Evolutionary conservation across 2,797 vertebrate species (phyloP).

Genomic region (Lemur catta): DNA sequence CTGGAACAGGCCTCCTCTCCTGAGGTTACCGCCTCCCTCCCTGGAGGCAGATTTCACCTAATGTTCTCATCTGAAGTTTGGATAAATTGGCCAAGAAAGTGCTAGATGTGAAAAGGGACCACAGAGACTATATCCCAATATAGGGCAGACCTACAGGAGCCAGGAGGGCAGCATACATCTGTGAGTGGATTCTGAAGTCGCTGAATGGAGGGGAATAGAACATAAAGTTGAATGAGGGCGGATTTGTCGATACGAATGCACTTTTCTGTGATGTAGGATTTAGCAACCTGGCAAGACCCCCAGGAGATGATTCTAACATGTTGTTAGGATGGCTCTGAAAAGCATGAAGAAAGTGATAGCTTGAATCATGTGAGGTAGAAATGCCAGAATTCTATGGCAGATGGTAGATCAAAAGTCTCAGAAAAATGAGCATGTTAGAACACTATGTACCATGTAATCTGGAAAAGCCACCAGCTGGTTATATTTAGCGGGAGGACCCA

Average conservation of each 20-base stretch:
- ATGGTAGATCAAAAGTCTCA: slow-evolving; percentile 32
- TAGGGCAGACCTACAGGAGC: not conserved
- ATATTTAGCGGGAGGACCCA: not conserved
- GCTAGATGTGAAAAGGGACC: not conserved
- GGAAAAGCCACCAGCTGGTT: slow-evolving; percentile 43
- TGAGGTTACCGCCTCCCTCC: not conserved
- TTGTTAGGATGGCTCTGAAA: not conserved
- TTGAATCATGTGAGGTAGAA: not conserved
- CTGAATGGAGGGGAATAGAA: not conserved
- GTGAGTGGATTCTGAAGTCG: not conserved
- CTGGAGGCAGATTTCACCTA: not conserved
- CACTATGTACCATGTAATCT: not conserved
- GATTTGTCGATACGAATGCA: not conserved
- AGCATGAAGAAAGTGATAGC: not conserved
- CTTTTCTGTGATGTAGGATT: not conserved
- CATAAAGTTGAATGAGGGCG: not conserved
- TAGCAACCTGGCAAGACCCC: not conserved
- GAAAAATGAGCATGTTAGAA: slow-evolving; percentile 27
- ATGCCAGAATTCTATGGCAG: slow-evolving; percentile 26
- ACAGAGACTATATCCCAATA: not conserved
- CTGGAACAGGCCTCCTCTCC: not conserved
- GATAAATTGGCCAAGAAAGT: not conserved
- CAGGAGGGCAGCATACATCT: not conserved
- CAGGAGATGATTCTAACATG: not conserved
- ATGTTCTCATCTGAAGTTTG: not conserved